Base-by-base conservation (phyloP, 2,797 vertebrate genomes). In the Vireo griseus region DNA sequence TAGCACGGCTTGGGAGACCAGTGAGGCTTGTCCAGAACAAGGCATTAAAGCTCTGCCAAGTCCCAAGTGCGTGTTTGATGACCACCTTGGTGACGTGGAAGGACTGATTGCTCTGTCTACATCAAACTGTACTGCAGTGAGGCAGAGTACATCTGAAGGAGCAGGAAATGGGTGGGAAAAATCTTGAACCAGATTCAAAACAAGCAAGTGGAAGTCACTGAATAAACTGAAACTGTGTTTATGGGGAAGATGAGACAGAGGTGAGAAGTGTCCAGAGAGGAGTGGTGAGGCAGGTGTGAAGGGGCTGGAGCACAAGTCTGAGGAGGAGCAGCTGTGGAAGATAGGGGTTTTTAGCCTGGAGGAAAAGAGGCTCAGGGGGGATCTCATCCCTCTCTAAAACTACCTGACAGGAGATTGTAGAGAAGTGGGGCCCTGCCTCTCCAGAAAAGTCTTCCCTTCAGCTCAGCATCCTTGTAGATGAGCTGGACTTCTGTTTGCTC, bases 171-270 rank as follows among this genome's bases (percentile, higher is more conserved):
- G 17, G 11, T 29, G 24, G 13, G 42, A 13, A 74, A 42, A 79
- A 40, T 37, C 45, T 92, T 84, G 86, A 83, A 65, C 24, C 13
- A 21, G 48, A 25, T 82, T 74, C 65, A 51, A 55, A 89, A 61
- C 66, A 86, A 78, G 42, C 71, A 91, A 67, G 35, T 85, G n/a
- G 20, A 88, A 74, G 42, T 71, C 42, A 40, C 47, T 73, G 82
- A 80, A 65, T 69, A 52, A 80, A 67, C 50, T 51, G 63, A 84
- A 81, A 37, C 19, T 0, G 4, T 71, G 28, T 69, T 85, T 77
- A 33, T 67, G 24, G 44, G 50, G 19, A 67, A 40, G 57, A 24
- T 24, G 9, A 14, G 28, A 20, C 1, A 1, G 59, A 85, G 57
- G 20, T 33, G 48, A 79, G 40, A 62, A 44, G 29, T 28, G 11